phyloP scores from a whole-genome alignment of 2,797 vertebrate genomes.

The Myiothlypis chrysogaster region DNA sequence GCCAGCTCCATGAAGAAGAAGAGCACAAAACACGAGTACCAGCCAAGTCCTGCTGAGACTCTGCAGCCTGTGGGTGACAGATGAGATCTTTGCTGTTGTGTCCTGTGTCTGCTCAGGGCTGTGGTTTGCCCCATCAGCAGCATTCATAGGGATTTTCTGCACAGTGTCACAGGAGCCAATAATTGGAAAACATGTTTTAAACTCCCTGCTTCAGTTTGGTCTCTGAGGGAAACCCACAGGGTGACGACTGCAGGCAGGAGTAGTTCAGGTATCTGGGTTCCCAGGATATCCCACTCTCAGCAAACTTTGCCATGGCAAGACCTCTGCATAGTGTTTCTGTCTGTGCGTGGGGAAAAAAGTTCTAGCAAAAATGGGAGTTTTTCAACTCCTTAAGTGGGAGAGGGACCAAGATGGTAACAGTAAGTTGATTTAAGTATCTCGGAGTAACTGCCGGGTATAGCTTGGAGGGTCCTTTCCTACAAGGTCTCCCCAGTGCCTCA shows the following conservation, averaged over 20 bases:
- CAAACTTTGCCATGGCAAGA: not conserved
- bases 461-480: not conserved
- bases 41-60: not conserved
- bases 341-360: too few species aligned
- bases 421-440: not conserved
- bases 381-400: not conserved
- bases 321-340: not conserved
- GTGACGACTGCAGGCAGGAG: not conserved
- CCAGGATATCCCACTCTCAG: not conserved
- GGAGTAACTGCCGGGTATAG: not conserved
- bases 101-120: not conserved
- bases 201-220: not conserved
- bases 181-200: not conserved
- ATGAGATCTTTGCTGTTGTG: not conserved
- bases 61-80: not conserved
- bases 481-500: fast-evolving
- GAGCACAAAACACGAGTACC: fast-evolving
- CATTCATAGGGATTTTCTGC: not conserved
- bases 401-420: too few species aligned
- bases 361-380: not conserved
- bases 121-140: not conserved
- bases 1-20: not conserved
- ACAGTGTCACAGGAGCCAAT: not conserved
- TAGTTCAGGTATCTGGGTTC: not conserved
- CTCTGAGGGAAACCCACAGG: not conserved